Base-by-base conservation (phyloP, 2,888 invertebrate genomes). In the Cataglyphis livida region DNA sequence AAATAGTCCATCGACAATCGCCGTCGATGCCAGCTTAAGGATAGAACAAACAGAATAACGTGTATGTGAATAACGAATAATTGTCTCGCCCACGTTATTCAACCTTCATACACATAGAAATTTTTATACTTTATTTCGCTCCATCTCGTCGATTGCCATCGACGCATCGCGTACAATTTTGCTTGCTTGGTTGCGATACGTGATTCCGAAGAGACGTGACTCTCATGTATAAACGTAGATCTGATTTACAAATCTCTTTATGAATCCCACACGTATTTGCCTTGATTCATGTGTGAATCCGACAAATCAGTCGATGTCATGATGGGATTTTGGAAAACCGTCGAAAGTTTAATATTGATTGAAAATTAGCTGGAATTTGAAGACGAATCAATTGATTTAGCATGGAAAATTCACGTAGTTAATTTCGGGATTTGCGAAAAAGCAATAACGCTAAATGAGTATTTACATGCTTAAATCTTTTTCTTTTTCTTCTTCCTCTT, bases 21-120 rank as follows among this genome's bases (percentile, higher is more conserved):
- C n/a, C n/a, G 59, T 84, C 76, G 82, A 68, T 62, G 44, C 70
- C 66, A 85, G 82, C 85, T 85, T 83, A 82, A 66, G 79, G 54
- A 28, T 59, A 35, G 48, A 9, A 59, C 78, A 84, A 81, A 83
- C 51, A 51, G 51, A 51, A 51, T 61, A 76, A 71, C 44, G 70
- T 70, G 62, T 44, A 75, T 32, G 38, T 61, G 25, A 57, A 81
- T 64, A 75, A 44, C 57, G 32, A 75, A 21, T 44, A 75, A 28
- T 38, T 28, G 35, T 41, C 28, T 28, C 66, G 61, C 66, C 84
- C 35, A 88, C 83, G 81, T 65, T 9, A 48, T 10, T 54, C 66
- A 64, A 48, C 10, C 51, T n/a, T 75, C 66, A 70, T 44, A 7
- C 54, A 44, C 18, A 48, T 48, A 0, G n/a, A n/a, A n/a, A 51